Percentiles rank a stretch among this genome's conserved stretches.
phyloP scores from a whole-genome alignment of 2,888 invertebrate genomes.

The Sesamia inferens region DNA sequence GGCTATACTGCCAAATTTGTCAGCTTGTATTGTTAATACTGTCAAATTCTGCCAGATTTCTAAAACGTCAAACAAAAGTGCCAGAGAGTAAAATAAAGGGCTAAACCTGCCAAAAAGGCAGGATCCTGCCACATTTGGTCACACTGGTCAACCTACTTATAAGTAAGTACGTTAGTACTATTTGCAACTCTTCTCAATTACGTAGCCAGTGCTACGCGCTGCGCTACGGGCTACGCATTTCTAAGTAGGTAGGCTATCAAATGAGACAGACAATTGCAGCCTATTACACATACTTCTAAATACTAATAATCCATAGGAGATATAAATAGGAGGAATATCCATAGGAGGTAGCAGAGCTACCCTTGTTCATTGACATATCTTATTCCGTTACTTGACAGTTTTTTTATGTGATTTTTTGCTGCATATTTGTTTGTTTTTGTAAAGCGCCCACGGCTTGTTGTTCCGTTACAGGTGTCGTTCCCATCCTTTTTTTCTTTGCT shows the following conservation, averaged over 20 bases:
- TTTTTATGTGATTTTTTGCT: slow-evolving; percentile 36
- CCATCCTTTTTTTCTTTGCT: slow-evolving; percentile 41
- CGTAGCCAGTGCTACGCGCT: slow-evolving; percentile 38
- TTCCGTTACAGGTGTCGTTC: slow-evolving; percentile 57
- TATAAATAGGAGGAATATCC: too few relatives aligned
- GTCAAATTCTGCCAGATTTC: too few relatives aligned
- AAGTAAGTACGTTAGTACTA: not conserved
- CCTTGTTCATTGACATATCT: slow-evolving; percentile 32
- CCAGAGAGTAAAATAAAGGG: too few relatives aligned
- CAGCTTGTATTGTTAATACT: too few relatives aligned
- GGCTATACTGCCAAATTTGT: too few relatives aligned
- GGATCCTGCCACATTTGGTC: too few relatives aligned
- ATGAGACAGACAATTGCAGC: not conserved
- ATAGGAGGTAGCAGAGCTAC: too few relatives aligned
- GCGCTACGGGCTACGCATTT: slow-evolving; percentile 33
- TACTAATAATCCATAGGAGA: too few relatives aligned
- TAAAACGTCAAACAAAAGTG: too few relatives aligned
- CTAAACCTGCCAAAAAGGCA: too few relatives aligned
- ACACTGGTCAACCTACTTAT: too few relatives aligned
- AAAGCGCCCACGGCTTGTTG: slow-evolving; percentile 20
- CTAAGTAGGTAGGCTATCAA: not conserved
- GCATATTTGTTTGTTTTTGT: slow-evolving; percentile 58
- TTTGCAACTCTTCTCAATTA: not conserved
- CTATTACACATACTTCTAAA: not conserved
- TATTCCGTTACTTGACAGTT: slow-evolving; percentile 21